A percentile compares a stretch with the other conserved stretches of the same genome.
These are phyloP conservation scores for Germaria angustata DNA, from an alignment of 2,888 invertebrate species.

Conservation along the genomic window DNA sequence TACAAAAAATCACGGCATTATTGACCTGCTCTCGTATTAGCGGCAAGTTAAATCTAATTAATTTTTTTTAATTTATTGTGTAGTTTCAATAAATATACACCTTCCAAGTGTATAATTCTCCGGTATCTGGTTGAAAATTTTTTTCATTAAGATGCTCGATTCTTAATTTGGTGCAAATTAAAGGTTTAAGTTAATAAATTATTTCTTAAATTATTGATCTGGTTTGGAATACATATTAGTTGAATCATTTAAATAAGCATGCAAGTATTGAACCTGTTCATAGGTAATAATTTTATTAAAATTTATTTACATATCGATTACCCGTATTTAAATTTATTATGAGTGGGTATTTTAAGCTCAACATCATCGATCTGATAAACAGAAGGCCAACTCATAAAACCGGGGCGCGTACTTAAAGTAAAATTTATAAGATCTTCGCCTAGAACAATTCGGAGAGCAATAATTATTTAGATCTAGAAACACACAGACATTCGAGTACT, in stretches of 20 bases:
- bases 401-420: not conserved
- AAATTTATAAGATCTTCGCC: not conserved
- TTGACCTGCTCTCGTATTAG: too few species aligned
- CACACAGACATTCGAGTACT: not conserved
- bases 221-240: not conserved
- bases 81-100: too few species aligned
- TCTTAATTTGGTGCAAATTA: too few species aligned
- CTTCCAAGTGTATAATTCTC: too few species aligned
- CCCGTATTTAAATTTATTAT: not conserved
- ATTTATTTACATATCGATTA: slow-evolving; percentile 10
- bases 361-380: not conserved
- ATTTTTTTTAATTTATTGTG: too few species aligned
- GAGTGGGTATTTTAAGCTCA: not conserved
- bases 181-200: too few species aligned
- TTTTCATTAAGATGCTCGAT: too few species aligned
- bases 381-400: not conserved
- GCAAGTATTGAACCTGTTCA: not conserved
- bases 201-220: not conserved
- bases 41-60: too few species aligned
- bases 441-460: not conserved
- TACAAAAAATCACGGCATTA: too few species aligned
- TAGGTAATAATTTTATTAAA: not conserved
- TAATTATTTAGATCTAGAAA: not conserved
- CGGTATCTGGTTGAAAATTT: too few species aligned
- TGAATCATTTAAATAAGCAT: not conserved